phyloP scores from a whole-genome alignment of 2,797 vertebrate genomes.

The Eremophila alpestris region DNA sequence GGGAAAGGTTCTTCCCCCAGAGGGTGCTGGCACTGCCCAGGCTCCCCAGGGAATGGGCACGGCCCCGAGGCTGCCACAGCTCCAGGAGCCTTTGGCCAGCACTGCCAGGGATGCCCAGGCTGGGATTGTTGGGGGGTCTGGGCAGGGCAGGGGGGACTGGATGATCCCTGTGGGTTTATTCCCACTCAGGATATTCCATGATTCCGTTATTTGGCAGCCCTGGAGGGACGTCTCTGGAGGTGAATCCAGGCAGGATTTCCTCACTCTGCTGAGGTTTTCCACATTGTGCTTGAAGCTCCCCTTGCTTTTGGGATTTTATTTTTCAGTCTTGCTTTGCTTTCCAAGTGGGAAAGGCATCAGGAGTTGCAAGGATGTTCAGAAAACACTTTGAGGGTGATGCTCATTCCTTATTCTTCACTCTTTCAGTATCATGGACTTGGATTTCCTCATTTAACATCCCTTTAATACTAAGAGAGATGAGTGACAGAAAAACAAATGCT shows the following conservation, averaged over 20 bases:
- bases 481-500: background rate
- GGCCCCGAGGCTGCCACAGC: no score
- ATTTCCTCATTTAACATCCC: background rate
- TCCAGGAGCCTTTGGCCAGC: no score
- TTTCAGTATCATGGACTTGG: background rate
- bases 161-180: no score
- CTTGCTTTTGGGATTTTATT: background rate
- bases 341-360: background rate
- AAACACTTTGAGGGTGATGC: background rate
- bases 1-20: no score
- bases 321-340: background rate
- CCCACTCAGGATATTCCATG: no score
- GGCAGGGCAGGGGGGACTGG: no score
- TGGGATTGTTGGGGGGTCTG: no score
- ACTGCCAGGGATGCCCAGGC: no score
- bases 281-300: background rate
- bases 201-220: background rate
- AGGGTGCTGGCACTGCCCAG: no score
- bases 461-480: background rate
- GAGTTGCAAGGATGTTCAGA: background rate
- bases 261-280: background rate
- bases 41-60: no score
- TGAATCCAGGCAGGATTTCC: background rate
- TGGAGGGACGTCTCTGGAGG: background rate
- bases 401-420: background rate